Percentiles rank a stretch among this genome's conserved stretches.
These are phyloP conservation scores for Ophiothrix spiculata DNA, from an alignment of 35 echinoderm and acorn worm species.

Conservation along the genomic window DNA sequence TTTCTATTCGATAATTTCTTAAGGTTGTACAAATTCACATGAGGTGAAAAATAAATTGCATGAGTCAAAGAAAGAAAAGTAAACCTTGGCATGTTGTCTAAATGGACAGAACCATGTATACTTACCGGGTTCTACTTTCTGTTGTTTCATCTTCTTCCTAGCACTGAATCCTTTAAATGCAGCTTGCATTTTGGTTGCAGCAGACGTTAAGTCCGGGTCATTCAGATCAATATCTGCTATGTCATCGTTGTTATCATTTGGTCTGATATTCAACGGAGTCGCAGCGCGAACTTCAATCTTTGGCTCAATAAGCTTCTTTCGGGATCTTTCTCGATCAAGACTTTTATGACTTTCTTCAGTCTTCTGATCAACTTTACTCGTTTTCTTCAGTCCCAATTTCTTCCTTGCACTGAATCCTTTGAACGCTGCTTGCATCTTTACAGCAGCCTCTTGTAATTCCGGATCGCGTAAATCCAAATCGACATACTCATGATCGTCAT, in stretches of 20 bases:
- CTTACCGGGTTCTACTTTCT: too few relatives aligned
- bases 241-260: background rate
- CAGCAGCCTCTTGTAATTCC: background rate
- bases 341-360: background rate
- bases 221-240: background rate
- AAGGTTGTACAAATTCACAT: too few relatives aligned
- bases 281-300: background rate
- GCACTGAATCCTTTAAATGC: background rate
- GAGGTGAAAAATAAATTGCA: too few relatives aligned
- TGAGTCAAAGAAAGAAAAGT: too few relatives aligned
- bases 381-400: background rate
- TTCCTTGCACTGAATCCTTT: background rate
- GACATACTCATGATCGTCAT: background rate
- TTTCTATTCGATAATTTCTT: too few relatives aligned
- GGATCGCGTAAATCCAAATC: constrained; percentile 1
- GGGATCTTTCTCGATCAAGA: background rate
- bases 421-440: background rate
- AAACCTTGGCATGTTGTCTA: too few relatives aligned
- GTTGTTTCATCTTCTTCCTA: background rate
- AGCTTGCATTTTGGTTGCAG: background rate
- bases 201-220: background rate
- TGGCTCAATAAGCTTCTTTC: background rate
- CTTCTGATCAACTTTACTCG: background rate
- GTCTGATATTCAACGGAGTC: too few relatives aligned
- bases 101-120: too few relatives aligned